These are phyloP conservation scores for Rhabditoides inermis DNA, from an alignment of 2,888 invertebrate species.

Conservation along the genomic window DNA sequence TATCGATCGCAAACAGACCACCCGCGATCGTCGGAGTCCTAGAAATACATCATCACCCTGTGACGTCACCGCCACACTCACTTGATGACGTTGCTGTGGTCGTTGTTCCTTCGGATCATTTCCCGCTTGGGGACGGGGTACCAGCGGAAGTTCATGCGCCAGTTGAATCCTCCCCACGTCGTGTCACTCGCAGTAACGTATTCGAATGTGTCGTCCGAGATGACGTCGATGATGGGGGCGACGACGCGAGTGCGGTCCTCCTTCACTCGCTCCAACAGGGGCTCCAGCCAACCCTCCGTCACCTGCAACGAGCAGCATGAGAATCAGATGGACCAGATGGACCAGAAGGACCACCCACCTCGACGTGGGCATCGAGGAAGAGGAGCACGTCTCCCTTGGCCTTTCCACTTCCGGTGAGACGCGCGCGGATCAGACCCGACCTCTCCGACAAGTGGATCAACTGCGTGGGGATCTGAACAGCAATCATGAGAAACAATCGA, in stretches of 20 bases:
- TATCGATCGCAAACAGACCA: conserved; percentile 81
- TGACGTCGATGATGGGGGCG: conserved; percentile 37
- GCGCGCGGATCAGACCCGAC: conserved; percentile 87
- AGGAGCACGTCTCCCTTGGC: conserved; percentile 83
- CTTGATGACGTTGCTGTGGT: conserved; percentile 79
- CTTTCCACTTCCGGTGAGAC: conserved; percentile 82
- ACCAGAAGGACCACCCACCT: conserved; percentile 9
- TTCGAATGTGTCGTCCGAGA: conserved; percentile 83
- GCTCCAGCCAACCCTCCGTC: conserved; percentile 93
- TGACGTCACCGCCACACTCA: conserved; percentile 26
- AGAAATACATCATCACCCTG: conserved; percentile 21
- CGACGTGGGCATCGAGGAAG: conserved; percentile 89
- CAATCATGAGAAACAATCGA: background rate
- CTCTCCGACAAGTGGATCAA: conserved; percentile 77
- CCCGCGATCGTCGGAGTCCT: conserved; percentile 95
- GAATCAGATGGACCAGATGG: background rate
- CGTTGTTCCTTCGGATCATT: conserved; percentile 82
- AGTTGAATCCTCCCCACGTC: conserved; percentile 99
- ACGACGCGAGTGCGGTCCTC: conserved; percentile 64
- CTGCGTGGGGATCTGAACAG: conserved; percentile 73
- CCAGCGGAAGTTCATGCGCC: conserved; percentile 91
- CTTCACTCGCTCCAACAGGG: conserved; percentile 79
- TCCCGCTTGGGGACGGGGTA: conserved; percentile 95
- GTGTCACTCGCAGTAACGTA: conserved; percentile 97
- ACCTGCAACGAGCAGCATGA: conserved; percentile 64